These are phyloP conservation scores for Melanostigma gelatinosum DNA, from an alignment of 2,113 vertebrate genomes.

Conservation along the genomic window DNA sequence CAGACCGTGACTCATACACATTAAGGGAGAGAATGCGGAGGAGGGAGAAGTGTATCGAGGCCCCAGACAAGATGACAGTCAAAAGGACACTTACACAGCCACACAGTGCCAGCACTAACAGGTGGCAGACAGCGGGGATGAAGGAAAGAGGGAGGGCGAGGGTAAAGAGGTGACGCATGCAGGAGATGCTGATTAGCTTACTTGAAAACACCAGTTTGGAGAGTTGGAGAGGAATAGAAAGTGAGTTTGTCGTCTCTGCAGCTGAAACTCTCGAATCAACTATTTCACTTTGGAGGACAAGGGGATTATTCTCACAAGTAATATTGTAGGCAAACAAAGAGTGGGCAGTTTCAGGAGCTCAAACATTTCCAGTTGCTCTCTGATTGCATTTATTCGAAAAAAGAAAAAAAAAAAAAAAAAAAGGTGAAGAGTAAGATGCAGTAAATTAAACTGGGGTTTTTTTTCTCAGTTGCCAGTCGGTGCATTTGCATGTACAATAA, in stretches of 20 bases:
- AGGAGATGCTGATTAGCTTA: slow-evolving; percentile 61
- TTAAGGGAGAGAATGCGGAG: slow-evolving; percentile 67
- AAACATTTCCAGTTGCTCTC: slow-evolving; percentile 43
- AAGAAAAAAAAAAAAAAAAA: background rate
- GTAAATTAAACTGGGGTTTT: slow-evolving; percentile 44
- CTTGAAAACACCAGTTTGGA: slow-evolving; percentile 52
- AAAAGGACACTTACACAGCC: slow-evolving; percentile 66
- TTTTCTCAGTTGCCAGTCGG: slow-evolving; percentile 43
- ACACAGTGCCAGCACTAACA: slow-evolving; percentile 55
- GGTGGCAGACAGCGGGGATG: slow-evolving; percentile 49
- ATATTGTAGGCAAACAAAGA: slow-evolving; percentile 42
- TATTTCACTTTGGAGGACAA: slow-evolving; percentile 22
- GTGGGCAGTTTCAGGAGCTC: slow-evolving; percentile 14
- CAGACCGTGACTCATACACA: slow-evolving; percentile 73
- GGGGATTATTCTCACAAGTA: slow-evolving; percentile 27
- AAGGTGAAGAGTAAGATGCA: slow-evolving; percentile 35
- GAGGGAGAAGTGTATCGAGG: slow-evolving; percentile 60
- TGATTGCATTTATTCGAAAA: slow-evolving; percentile 13
- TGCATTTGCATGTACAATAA: slow-evolving; percentile 54
- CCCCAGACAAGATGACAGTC: slow-evolving; percentile 71
- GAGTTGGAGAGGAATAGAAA: slow-evolving; percentile 58
- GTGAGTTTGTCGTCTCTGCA: slow-evolving; percentile 46
- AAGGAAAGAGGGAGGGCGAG: slow-evolving; percentile 49
- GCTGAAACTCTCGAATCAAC: slow-evolving; percentile 25
- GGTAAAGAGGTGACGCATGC: slow-evolving; percentile 68